Base-by-base conservation (phyloP, 2,888 invertebrate genomes). In the Cataglyphis livida region DNA sequence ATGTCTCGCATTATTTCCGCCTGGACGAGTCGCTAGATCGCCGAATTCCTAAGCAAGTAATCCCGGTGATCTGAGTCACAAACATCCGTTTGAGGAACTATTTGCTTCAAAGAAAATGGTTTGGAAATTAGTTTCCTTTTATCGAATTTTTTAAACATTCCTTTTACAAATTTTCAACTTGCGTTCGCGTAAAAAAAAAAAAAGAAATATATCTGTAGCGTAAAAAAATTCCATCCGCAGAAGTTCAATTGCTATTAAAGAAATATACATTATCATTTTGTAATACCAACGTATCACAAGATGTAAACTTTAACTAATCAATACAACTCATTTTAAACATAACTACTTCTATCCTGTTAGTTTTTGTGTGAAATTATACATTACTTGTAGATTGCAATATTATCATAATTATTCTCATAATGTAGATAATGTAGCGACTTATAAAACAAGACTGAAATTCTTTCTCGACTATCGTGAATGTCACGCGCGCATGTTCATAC, bases 11-110 rank as follows among this genome's bases (percentile, higher is more conserved):
- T 73, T 74, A 85, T 84, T 83, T 64, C 70, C 85, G 76, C n/a
- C 18, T 51, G 84, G 85, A 84, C 85, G 85, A 87, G 84, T 87
- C 84, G 84, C 87, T 85, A 88, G 59, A 85, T 89, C 85, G 84
- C 85, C 87, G 88, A 91, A 87, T 91, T 90, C 89, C 84, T 90
- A 81, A 83, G 78, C 82, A 82, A 84, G 81, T 88, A 85, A 89
- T 83, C 87, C 81, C 76, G 57, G 64, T 15, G 21, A 66, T 41
- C 73, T 25, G 38, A n/a, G 41, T 21, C 28, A 21, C 48, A 54
- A 64, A 48, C 12, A 15, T 81, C 32, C n/a, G 18, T 57, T 12
- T 15, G 57, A 57, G 15, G 15, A 41, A 28, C 54, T 78, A 41
- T 10, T 78, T 66, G n/a, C 65, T 57, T 15, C 41, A 10, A 54